phyloP scores from a whole-genome alignment of 2,888 invertebrate genomes.

The Linyphia triangularis region DNA sequence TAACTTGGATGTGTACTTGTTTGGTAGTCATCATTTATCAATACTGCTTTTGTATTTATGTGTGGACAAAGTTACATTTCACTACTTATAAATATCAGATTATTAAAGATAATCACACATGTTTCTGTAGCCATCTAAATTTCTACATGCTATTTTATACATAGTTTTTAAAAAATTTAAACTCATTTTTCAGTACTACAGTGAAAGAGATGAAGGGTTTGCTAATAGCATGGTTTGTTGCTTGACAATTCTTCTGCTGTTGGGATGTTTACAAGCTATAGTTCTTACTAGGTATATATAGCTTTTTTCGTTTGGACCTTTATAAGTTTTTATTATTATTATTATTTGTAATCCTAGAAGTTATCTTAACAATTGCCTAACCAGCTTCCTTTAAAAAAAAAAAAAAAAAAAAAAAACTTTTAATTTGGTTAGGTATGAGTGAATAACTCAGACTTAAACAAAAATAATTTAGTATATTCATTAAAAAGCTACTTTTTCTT shows the following conservation, averaged over 20 bases:
- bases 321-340: not conserved
- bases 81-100: not conserved
- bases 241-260: constrained; percentile 86
- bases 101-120: not conserved
- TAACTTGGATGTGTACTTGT: too few species aligned
- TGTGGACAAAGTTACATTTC: not conserved
- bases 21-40: too few species aligned
- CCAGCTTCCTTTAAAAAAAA: too few species aligned
- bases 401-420: too few species aligned
- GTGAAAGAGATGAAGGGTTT: constrained; percentile 91
- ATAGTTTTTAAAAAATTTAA: not conserved
- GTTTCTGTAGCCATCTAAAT: not conserved
- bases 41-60: not conserved
- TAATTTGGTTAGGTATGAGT: too few species aligned
- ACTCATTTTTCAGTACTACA: constrained; percentile 86
- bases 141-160: not conserved
- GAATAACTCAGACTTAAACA: too few species aligned
- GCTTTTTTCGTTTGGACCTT: constrained; percentile 81
- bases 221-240: constrained; percentile 87
- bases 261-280: constrained; percentile 88
- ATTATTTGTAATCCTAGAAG: too few species aligned
- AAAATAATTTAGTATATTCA: not conserved
- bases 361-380: too few species aligned
- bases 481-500: not conserved
- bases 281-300: constrained; percentile 86